These are phyloP conservation scores for Diabrotica balteata DNA, from an alignment of 2,888 invertebrate species.

Conservation along the genomic window DNA sequence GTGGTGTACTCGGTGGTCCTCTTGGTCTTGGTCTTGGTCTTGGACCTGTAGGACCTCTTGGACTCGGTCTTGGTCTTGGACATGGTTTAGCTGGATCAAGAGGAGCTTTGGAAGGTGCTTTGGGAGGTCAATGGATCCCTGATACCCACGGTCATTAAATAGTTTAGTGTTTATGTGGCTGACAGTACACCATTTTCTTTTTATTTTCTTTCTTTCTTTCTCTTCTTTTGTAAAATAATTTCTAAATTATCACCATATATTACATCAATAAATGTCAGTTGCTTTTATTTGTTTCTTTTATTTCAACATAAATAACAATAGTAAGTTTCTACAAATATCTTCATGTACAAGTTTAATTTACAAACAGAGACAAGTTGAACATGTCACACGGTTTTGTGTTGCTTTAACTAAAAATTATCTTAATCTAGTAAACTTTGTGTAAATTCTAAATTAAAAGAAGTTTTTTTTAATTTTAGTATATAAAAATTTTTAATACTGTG, in stretches of 20 bases:
- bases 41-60: constrained; percentile 29
- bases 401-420: too few species aligned
- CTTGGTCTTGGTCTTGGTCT: constrained; percentile 27
- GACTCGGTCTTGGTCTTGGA: constrained; percentile 23
- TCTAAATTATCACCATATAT: constrained; percentile 1
- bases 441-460: too few species aligned
- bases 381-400: too few species aligned
- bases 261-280: constrained; percentile 23
- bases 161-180: background rate
- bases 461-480: too few species aligned
- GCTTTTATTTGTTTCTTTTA: background rate
- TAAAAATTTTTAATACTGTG: too few species aligned
- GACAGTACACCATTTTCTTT: constrained; percentile 1
- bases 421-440: too few species aligned
- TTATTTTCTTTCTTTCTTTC: constrained; percentile 1
- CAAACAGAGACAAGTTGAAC: too few species aligned
- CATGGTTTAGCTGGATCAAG: constrained; percentile 31
- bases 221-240: constrained; percentile 17
- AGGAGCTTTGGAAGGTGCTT: constrained; percentile 39
- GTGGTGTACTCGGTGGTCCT: constrained; percentile 10
- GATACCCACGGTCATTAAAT: constrained; percentile 37
- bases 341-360: too few species aligned
- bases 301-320: background rate
- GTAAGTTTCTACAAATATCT: too few species aligned
- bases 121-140: constrained; percentile 50